Percentiles rank a stretch among this genome's conserved stretches.
Evolutionary conservation across 35 echinoderm and acorn worm species (phyloP).

Genomic region (Eucidaris tribuloides): DNA sequence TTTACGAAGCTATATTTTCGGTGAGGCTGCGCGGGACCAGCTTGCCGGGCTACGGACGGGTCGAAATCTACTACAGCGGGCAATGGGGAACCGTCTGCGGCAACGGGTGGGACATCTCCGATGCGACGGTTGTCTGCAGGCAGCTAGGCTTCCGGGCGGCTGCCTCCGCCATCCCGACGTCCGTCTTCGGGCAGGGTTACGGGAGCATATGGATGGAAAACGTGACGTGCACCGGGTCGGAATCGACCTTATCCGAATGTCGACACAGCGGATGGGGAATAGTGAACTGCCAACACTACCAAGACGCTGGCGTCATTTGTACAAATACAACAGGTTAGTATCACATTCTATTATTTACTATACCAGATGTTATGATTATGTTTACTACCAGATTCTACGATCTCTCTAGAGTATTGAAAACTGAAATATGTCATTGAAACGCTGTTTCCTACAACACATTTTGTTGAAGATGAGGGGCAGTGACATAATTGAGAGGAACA

Average conservation of each 20-base stretch:
- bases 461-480: too few relatives aligned
- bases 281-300: slow-evolving; percentile 40
- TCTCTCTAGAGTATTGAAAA: too few relatives aligned
- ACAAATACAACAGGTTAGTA: too few relatives aligned
- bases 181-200: slow-evolving; percentile 32
- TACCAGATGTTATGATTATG: too few relatives aligned
- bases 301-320: slow-evolving; percentile 54
- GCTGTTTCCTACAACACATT: too few relatives aligned
- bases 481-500: too few relatives aligned
- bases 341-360: too few relatives aligned
- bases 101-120: background rate
- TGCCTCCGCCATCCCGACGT: background rate
- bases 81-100: slow-evolving; percentile 37
- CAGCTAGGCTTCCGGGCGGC: slow-evolving; percentile 21
- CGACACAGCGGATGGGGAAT: slow-evolving; percentile 5
- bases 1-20: background rate
- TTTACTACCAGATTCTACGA: too few relatives aligned
- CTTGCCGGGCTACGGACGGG: background rate
- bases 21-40: background rate
- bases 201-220: slow-evolving; percentile 35
- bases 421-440: too few relatives aligned
- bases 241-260: slow-evolving; percentile 25
- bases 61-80: slow-evolving; percentile 13
- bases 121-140: slow-evolving; percentile 50
- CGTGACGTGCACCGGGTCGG: slow-evolving; percentile 31